These are phyloP conservation scores for Brienomyrus longianalis DNA, from an alignment of 2,113 vertebrate genomes.

Conservation along the genomic window DNA sequence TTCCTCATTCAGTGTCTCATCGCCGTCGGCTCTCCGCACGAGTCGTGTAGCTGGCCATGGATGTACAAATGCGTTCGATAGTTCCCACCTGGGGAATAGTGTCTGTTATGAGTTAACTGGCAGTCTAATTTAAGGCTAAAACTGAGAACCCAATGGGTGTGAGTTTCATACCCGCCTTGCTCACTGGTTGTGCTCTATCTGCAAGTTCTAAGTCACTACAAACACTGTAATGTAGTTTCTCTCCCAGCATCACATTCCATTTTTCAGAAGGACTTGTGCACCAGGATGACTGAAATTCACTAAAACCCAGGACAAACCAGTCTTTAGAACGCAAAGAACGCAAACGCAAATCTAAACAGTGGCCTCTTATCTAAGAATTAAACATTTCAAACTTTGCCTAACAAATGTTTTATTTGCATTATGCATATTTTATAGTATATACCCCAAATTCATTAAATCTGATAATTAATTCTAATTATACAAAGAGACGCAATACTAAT, in stretches of 20 bases:
- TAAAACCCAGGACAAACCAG: background rate
- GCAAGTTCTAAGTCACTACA: background rate
- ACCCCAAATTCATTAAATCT: background rate
- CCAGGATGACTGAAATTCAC: background rate
- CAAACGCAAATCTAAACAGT: too few relatives aligned
- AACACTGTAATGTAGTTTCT: background rate
- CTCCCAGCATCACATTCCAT: background rate
- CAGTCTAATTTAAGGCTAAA: background rate
- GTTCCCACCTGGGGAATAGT: background rate
- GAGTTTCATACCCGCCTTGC: background rate
- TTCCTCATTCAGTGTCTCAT: background rate
- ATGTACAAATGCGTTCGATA: background rate
- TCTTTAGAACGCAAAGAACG: too few relatives aligned
- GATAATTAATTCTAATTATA: background rate
- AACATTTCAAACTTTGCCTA: background rate
- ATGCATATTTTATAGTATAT: background rate
- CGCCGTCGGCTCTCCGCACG: background rate
- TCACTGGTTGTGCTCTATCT: background rate
- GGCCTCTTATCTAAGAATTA: background rate
- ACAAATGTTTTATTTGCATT: background rate
- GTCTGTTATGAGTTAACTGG: background rate
- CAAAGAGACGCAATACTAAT: background rate
- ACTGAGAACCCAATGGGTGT: background rate
- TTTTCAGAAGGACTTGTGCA: background rate
- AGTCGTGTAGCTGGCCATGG: background rate